Conservation (phyloP, 2,797 vertebrate species). For the Otolemur crassicaudatus region DNA sequence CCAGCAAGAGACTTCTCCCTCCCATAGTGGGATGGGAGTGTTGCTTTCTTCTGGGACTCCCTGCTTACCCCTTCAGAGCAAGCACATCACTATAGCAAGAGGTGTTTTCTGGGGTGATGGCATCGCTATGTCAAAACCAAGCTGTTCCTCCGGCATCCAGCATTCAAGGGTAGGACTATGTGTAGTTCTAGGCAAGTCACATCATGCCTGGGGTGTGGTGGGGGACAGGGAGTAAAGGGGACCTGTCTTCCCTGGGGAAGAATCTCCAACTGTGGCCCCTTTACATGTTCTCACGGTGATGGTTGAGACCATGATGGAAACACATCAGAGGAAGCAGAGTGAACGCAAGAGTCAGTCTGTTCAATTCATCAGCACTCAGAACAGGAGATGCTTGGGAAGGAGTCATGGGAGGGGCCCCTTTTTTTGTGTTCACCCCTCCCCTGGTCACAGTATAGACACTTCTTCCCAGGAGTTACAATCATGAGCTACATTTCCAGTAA, state of each 20-base stretch:
- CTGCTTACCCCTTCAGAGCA: background rate
- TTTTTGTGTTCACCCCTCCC: background rate
- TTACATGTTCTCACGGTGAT: background rate
- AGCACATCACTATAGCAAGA: background rate
- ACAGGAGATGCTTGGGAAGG: background rate
- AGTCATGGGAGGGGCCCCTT: background rate
- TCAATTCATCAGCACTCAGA: background rate
- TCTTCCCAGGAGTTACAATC: background rate
- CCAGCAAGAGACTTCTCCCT: background rate
- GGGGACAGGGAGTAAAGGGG: background rate
- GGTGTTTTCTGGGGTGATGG: background rate
- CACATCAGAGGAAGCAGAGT: background rate
- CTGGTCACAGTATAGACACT: background rate
- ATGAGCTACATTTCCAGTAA: background rate
- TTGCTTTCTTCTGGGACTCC: background rate
- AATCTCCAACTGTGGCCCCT: background rate
- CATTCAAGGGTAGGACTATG: background rate
- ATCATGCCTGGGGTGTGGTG: background rate
- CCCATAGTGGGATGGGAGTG: accelerated
- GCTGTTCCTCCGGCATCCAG: background rate
- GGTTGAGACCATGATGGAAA: background rate
- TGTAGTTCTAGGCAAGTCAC: background rate
- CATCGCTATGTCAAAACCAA: background rate
- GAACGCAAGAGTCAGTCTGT: constrained; percentile 32
- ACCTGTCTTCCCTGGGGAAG: background rate